Conservation (phyloP, 2,113 vertebrate genomes). For the Ardeotis arabs region DNA sequence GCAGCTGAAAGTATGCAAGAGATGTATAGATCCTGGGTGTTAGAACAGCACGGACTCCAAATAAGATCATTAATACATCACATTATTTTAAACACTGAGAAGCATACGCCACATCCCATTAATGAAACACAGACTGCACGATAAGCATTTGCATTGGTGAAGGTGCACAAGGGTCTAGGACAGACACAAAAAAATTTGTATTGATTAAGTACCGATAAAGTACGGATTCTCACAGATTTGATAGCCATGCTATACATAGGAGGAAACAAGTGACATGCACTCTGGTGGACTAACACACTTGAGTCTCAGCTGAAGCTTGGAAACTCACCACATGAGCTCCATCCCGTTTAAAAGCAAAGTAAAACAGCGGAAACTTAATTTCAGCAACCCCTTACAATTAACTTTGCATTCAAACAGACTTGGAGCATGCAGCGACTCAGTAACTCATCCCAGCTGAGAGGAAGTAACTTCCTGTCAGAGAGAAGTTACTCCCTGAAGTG, state of each 20-base stretch:
- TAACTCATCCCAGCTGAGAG: background rate
- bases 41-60: constrained; percentile 43
- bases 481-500: constrained; percentile 14
- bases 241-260: background rate
- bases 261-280: background rate
- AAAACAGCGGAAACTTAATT: background rate
- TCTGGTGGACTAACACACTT: background rate
- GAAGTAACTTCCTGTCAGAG: constrained; percentile 10
- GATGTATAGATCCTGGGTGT: constrained; percentile 50
- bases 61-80: constrained; percentile 24
- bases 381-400: background rate
- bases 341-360: background rate
- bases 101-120: background rate
- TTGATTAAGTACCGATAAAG: background rate
- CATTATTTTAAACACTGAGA: constrained; percentile 23
- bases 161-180: background rate
- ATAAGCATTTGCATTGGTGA: background rate
- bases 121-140: background rate
- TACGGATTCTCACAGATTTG: background rate
- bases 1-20: constrained; percentile 64
- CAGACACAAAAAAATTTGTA: background rate
- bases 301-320: background rate
- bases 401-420: background rate
- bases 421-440: background rate
- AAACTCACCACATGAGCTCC: constrained; percentile 1